Base-by-base conservation (phyloP, 2,797 vertebrate genomes). In the Florisuga fusca region DNA sequence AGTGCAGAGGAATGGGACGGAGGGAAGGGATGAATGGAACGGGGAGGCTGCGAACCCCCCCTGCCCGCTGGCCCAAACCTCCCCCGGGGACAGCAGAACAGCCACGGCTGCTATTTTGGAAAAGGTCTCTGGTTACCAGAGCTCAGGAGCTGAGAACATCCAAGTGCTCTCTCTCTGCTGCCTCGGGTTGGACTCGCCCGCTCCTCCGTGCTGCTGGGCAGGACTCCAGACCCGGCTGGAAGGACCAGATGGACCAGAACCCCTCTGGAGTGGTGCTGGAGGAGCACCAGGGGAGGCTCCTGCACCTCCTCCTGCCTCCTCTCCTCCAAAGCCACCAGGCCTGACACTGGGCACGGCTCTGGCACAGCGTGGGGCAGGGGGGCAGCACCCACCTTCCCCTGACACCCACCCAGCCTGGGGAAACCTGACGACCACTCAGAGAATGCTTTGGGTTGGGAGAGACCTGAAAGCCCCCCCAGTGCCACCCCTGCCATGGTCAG, bases 1-100 rank as follows among this genome's bases (percentile, higher is more conserved):
- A 94, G 89, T 21, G 3, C 33, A 2, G 36, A 89, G 94, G 95
- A 94, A 94, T 88, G 91, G 5, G 22, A 95, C 92, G 92, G 21
- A 89, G 77, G 69, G 63, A 34, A 55, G 84, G 75, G 73, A 84
- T 89, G 92, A 93, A 92, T 90, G 93, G 87, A 92, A 69, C 2
- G 5, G 77, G 77, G 51, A 11, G 21, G 48, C 46, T 15, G 55
- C 59, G 54, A 76, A 31, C 33, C 29, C 50, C 0, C 12, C 17
- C 69, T 51, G 72, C 72, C 59, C 14, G 5, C 9, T 6, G 76
- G 72, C 59, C 4, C 9, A 6, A 22, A 33, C 58, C 89, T 61
- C 80, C 15, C 5, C 6, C 1, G 0, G 34, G 81, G 67, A 31
- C 68, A 22, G 63, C 6, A 12, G n/a, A 66, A 87, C 38, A 41